Evolutionary conservation across 1,140 invertebrate species (phyloP), one percentile per base, ranked within the genome.

Genomic region (Heliconius congener): DNA sequence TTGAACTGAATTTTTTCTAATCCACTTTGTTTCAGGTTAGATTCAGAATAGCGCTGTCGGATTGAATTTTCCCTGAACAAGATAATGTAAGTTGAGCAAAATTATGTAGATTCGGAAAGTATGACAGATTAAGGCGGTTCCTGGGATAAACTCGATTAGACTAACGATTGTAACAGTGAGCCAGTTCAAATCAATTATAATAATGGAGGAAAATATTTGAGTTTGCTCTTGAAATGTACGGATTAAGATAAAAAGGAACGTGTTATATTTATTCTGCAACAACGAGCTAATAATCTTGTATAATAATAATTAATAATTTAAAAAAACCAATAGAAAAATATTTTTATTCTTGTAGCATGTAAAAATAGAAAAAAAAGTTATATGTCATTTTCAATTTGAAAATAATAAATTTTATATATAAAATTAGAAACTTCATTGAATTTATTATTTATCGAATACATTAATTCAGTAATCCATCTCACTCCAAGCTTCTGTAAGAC

Each of bases 11-110:
- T 50, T 78, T 78, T 78, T 78, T 46, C 83, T 83, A 81, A 82
- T 81, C 83, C 79, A 79, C 74, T 81, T 84, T 84, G 82, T 80
- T 83, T 80, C 79, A 71, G 71, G 79, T 81, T 81, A 78, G 42
- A 81, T 78, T 83, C 76, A 71, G 73, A 76, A 81, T 74, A 74
- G 74, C 78, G 39, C 71, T 78, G 84, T 82, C 78, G 71, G 78
- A 84, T 85, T 84, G 79, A 85, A 85, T 85, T 84, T 85, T 78
- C 74, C 52, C 60, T 66, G 74, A 81, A 76, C 73, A 74, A 82
- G 79, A 79, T 81, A 86, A 84, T 81, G 37, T 74, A 82, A 81
- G 79, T 82, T 77, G 73, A 77, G 60, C 55, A 70, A 78, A 79
- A 81, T 83, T 83, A 83, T 83, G 80, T 76, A 83, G 72, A 81